A percentile compares a stretch with the other conserved stretches of the same genome.
Evolutionary conservation across 1,140 invertebrate genomes (phyloP).

Genomic region (Gonatopus flavifemur): DNA sequence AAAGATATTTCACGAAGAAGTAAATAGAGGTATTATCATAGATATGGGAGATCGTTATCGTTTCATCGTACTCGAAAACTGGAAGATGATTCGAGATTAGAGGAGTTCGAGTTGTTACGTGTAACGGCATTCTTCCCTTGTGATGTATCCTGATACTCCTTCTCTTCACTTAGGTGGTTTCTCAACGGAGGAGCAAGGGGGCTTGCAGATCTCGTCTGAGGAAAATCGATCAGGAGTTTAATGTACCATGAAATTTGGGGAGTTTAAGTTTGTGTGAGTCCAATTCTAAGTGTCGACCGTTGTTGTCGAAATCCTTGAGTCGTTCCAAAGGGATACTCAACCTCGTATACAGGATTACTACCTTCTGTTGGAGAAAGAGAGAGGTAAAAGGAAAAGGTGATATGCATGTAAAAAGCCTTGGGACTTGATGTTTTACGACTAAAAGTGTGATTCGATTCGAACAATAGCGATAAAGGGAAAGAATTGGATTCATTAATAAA

Average conservation of each 20-base stretch:
- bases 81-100: not conserved
- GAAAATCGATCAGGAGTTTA: constrained; percentile 35
- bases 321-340: constrained; percentile 1
- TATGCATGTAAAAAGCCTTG: constrained; percentile 26
- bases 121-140: constrained; percentile 18
- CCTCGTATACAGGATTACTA: no score
- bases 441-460: constrained; percentile 11
- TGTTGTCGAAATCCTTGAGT: constrained; percentile 18
- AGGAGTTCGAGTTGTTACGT: not conserved
- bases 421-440: constrained; percentile 20
- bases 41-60: no score
- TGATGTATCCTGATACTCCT: no score
- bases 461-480: constrained; percentile 15
- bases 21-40: no score
- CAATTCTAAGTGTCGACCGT: constrained; percentile 12
- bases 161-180: constrained; percentile 7
- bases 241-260: constrained; percentile 39
- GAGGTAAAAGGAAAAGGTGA: constrained; percentile 24
- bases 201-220: not conserved
- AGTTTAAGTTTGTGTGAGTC: no score
- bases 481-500: no score
- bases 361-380: no score
- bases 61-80: constrained; percentile 7
- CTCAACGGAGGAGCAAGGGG: not conserved
- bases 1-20: no score